Base-by-base conservation (phyloP, 37 sponge, comb jelly and placozoan genomes). In the Beroe forskalii region DNA sequence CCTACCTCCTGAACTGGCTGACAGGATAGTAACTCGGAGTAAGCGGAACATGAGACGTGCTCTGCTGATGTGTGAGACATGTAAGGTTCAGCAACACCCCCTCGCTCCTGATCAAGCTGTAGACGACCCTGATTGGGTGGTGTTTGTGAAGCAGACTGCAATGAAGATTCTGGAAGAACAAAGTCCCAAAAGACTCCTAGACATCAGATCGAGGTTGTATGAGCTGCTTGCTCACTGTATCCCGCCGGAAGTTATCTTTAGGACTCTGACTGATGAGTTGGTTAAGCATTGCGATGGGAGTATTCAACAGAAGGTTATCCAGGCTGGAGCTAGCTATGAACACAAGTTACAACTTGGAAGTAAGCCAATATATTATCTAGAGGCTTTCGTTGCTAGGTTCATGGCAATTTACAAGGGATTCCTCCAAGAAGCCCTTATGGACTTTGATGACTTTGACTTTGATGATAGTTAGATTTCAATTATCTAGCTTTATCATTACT, bases 311-410 rank as follows among this genome's bases (percentile, higher is more conserved):
- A 41, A 41, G 28, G 86, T 80, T 8, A 95, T 95, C 36, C 93
- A 94, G 64, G 89, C 95, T 80, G 99, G 97, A 41, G 99, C 99
- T 42, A 41, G 91, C 25, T 98, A 96, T 55, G 97, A 98, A 64
- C 99, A 98, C 89, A 61, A 93, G 62, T 75, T 96, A 25, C 99
- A 96, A 64, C 91, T 98, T 32, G 99, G 99, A 23, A 95, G 90
- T 91, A 98, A 96, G 61, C 91, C 95, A 48, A 96, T 98, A 41
- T 98, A 94, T 89, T 97, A 98, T 90, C 41, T 98, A 55, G 99
- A 98, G 72, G 99, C 99, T 0, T 98, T 98, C 44, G 92, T 96
- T 40, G 99, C 95, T 41, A 96, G 95, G 83, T 98, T 98, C 89
- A 98, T 98, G 99, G 64, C 91, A 38, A 94, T 95, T 28, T 96